Percentiles rank a stretch among this genome's conserved stretches.
Evolutionary conservation across 2,888 invertebrate genomes (phyloP).

Genomic region (Timema podura): DNA sequence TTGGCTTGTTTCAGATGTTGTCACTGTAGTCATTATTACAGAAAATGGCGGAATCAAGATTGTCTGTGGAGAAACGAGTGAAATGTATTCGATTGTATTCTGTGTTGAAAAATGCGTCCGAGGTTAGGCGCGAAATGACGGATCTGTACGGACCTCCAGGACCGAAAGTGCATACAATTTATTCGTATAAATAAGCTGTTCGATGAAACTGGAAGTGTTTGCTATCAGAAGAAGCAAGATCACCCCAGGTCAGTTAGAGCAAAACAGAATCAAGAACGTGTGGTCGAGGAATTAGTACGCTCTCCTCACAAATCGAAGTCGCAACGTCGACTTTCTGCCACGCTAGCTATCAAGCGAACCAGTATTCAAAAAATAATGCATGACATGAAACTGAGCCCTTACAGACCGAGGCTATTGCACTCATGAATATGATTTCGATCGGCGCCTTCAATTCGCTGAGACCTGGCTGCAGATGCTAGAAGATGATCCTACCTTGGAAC

Average conservation of each 20-base stretch:
- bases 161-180: neutral
- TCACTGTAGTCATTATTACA: too few species aligned
- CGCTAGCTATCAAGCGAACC: neutral
- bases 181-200: slow-evolving; percentile 6
- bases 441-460: neutral
- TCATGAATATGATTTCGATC: too few species aligned
- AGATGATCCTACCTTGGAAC: neutral
- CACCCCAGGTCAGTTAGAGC: neutral
- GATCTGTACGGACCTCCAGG: neutral
- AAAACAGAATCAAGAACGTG: neutral
- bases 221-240: neutral
- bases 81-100: too few species aligned
- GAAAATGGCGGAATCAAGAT: too few species aligned
- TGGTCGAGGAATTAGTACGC: neutral
- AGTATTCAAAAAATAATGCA: neutral
- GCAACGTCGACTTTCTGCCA: neutral
- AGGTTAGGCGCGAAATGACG: too few species aligned
- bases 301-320: slow-evolving; percentile 5
- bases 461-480: neutral
- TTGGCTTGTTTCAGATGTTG: too few species aligned
- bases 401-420: neutral
- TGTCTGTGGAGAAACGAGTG: too few species aligned
- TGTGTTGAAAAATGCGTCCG: too few species aligned
- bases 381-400: neutral
- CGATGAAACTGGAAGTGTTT: neutral